Evolutionary conservation across 2,113 vertebrate species (phyloP).

Genomic region (Telmatochromis sp.): DNA sequence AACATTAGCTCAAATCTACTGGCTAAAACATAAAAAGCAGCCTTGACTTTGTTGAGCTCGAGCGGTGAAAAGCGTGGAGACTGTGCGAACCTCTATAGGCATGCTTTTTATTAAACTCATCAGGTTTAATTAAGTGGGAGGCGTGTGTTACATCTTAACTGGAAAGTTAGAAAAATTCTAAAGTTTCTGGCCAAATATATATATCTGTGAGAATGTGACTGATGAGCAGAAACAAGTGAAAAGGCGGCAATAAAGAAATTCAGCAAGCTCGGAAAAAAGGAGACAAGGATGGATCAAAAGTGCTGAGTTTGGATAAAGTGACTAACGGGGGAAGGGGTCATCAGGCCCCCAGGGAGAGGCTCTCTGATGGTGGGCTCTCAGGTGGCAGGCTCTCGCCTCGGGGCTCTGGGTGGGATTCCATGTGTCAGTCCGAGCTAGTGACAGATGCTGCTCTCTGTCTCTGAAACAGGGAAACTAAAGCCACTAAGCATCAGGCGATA

Average conservation of each 20-base stretch:
- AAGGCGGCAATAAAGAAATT: not conserved
- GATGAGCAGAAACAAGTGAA: not conserved
- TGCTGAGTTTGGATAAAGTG: not conserved
- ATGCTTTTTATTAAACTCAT: not conserved
- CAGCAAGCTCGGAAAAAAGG: not conserved
- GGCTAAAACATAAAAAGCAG: not conserved
- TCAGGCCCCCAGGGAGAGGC: not conserved
- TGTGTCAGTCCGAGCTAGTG: not conserved
- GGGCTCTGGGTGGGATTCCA: slow-evolving; percentile 5
- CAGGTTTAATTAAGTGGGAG: slow-evolving; percentile 11
- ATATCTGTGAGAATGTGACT: not conserved
- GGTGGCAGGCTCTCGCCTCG: not conserved
- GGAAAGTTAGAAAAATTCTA: not conserved
- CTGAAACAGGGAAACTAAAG: not conserved
- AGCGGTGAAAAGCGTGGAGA: not conserved
- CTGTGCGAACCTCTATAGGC: not conserved
- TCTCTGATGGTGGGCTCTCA: slow-evolving; percentile 1
- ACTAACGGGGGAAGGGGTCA: not conserved
- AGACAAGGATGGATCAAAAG: not conserved
- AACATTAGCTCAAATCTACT: not conserved
- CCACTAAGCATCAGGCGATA: slow-evolving; percentile 9
- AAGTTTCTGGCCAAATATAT: not conserved
- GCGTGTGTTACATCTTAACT: slow-evolving; percentile 19
- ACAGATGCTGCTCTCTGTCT: slow-evolving; percentile 35
- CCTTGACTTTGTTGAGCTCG: not conserved